Conservation (phyloP, 1,140 invertebrate species). For the Sitobion miscanthi region DNA sequence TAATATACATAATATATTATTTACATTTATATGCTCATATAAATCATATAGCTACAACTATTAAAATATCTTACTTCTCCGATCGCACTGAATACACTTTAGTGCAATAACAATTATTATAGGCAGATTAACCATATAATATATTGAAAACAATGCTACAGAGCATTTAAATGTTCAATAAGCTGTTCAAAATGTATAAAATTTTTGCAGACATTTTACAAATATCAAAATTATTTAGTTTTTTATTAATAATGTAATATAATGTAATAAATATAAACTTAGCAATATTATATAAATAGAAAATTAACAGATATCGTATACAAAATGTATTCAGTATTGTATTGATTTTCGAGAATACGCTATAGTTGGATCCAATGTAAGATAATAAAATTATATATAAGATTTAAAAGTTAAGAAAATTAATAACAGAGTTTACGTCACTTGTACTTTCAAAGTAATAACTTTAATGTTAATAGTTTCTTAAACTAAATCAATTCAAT, state of each 20-base stretch:
- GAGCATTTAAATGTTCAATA: background rate
- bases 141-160: background rate
- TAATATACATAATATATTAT: background rate
- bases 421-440: background rate
- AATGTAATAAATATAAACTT: background rate
- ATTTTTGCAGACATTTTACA: too few species aligned
- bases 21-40: slow-evolving; percentile 11
- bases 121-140: background rate
- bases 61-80: background rate
- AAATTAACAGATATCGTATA: background rate
- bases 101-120: background rate
- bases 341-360: background rate
- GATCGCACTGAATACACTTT: background rate
- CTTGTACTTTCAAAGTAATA: background rate
- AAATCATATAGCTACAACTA: background rate
- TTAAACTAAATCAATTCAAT: slow-evolving; percentile 9
- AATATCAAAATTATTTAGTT: background rate
- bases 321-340: background rate
- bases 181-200: background rate
- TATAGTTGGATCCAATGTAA: background rate
- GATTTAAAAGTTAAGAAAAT: background rate
- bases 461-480: slow-evolving; percentile 7
- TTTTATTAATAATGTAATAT: background rate
- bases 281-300: background rate
- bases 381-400: background rate